Percentiles rank a stretch among this genome's conserved stretches.
Conservation (phyloP, 2,797 vertebrate genomes). For the Microtus obscurus region DNA sequence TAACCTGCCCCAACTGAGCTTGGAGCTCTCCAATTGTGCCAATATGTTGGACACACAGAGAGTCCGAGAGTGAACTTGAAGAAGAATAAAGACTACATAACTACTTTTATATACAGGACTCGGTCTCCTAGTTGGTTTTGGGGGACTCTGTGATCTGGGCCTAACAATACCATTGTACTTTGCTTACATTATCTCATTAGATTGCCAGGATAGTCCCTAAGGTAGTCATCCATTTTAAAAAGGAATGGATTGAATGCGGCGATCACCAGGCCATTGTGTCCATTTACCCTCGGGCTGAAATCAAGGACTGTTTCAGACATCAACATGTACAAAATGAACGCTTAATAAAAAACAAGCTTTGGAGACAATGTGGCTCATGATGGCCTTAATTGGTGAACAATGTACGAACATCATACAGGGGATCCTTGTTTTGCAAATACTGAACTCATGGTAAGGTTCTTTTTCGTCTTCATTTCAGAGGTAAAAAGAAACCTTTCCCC, state of each 20-base stretch:
- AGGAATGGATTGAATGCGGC: slow-evolving; percentile 5
- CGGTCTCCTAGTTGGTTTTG: too few relatives aligned
- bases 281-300: slow-evolving; percentile 44
- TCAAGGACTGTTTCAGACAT: slow-evolving; percentile 31
- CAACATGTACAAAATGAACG: slow-evolving; percentile 2
- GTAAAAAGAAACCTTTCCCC: background rate
- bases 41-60: too few relatives aligned
- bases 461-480: slow-evolving; percentile 28
- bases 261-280: slow-evolving; percentile 49
- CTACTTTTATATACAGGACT: too few relatives aligned
- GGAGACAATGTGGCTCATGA: slow-evolving; percentile 48
- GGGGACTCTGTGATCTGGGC: too few relatives aligned
- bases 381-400: slow-evolving; percentile 27
- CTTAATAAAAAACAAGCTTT: slow-evolving; percentile 69
- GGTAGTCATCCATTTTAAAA: slow-evolving; percentile 16
- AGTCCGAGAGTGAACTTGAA: too few relatives aligned
- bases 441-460: background rate
- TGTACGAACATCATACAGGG: background rate
- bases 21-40: too few relatives aligned
- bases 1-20: too few relatives aligned
- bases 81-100: too few relatives aligned
- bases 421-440: background rate
- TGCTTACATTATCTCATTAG: background rate
- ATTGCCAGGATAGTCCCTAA: background rate
- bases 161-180: too few relatives aligned